These are phyloP conservation scores for Notospermus geniculatus DNA, from an alignment of 1,140 invertebrate species.

Conservation along the genomic window DNA sequence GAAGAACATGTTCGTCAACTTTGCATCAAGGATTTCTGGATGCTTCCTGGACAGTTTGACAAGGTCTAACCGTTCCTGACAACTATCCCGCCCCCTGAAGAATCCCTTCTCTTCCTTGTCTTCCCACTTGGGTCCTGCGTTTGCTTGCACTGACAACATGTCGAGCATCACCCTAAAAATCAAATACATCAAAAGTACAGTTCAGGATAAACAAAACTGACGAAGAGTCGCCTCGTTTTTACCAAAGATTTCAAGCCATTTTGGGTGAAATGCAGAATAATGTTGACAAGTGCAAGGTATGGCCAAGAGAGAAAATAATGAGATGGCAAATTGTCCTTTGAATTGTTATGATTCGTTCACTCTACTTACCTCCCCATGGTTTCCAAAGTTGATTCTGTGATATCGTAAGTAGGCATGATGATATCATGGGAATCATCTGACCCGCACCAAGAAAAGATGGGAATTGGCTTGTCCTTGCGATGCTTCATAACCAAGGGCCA, in stretches of 20 bases:
- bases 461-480: constrained; percentile 58
- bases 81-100: constrained; percentile 89
- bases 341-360: background rate
- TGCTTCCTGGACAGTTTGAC: constrained; percentile 73
- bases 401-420: constrained; percentile 91
- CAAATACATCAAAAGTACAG: constrained; percentile 79
- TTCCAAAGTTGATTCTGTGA: constrained; percentile 87
- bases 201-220: background rate
- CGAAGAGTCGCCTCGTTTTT: too few species aligned
- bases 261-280: too few species aligned
- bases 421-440: constrained; percentile 82
- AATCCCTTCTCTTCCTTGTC: constrained; percentile 77
- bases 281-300: too few species aligned
- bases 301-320: too few species aligned
- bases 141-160: constrained; percentile 84
- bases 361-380: constrained; percentile 79
- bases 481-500: constrained; percentile 73
- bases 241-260: too few species aligned
- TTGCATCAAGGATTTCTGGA: constrained; percentile 84
- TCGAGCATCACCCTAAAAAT: constrained; percentile 81
- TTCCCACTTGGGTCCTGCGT: constrained; percentile 70
- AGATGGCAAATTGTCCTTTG: constrained; percentile 5
- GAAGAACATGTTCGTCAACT: constrained; percentile 96
- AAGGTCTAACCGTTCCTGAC: constrained; percentile 72
- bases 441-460: constrained; percentile 97